Conservation (phyloP, 2,888 invertebrate genomes). For the Pegoplata infirma region DNA sequence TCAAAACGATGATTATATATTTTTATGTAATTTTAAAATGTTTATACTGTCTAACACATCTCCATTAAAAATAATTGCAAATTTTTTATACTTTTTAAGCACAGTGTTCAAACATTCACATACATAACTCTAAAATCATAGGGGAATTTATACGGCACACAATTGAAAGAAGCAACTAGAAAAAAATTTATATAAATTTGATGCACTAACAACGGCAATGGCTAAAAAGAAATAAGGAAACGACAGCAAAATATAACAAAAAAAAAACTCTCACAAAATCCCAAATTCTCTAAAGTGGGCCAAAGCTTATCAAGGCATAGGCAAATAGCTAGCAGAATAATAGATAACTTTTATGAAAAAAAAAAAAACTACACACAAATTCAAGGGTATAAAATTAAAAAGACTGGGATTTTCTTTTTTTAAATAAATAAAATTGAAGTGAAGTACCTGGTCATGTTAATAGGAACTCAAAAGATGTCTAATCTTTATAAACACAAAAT, state of each 20-base stretch:
- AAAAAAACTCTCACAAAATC: conserved; percentile 65
- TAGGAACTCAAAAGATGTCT: no score
- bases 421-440: no score
- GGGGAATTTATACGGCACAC: neutral
- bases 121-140: neutral
- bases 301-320: conserved; percentile 58
- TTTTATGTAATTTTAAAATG: no score
- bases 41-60: no score
- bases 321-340: conserved; percentile 13
- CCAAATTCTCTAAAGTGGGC: conserved; percentile 72
- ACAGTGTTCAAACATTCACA: neutral
- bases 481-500: no score
- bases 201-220: conserved; percentile 1
- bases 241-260: neutral
- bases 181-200: conserved; percentile 11
- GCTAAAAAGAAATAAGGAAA: neutral
- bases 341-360: neutral
- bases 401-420: neutral
- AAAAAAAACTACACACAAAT: conserved; percentile 20
- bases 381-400: neutral
- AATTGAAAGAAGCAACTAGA: neutral
- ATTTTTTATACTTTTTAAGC: neutral
- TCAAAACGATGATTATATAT: no score
- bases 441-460: no score
- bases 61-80: no score